phyloP scores from a whole-genome alignment of 2,797 vertebrate genomes.

The Tinamus major region DNA sequence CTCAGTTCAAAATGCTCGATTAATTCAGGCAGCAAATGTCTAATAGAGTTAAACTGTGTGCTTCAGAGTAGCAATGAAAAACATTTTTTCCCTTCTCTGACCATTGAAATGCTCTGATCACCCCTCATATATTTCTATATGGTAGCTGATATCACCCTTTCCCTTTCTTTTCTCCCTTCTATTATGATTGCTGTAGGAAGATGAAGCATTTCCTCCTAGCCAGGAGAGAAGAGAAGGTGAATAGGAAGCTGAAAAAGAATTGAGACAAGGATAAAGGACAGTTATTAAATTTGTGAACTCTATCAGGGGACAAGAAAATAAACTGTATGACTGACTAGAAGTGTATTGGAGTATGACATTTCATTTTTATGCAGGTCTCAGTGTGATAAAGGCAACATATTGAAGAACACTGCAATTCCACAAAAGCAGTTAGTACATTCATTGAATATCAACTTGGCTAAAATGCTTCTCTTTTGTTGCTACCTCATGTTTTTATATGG shows the following conservation, averaged over 20 bases:
- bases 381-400: constrained; percentile 75
- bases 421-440: constrained; percentile 72
- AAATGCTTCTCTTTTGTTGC: constrained; percentile 57
- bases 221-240: constrained; percentile 63
- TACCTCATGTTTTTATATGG: constrained; percentile 63
- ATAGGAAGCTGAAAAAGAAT: constrained; percentile 74
- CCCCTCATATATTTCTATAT: constrained; percentile 38
- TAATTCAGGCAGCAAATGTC: constrained; percentile 53
- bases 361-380: constrained; percentile 79
- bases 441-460: constrained; percentile 64
- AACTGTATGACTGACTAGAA: constrained; percentile 74
- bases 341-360: constrained; percentile 79
- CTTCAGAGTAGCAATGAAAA: constrained; percentile 24
- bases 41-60: constrained; percentile 6
- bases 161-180: constrained; percentile 63
- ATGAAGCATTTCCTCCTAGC: constrained; percentile 74
- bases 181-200: constrained; percentile 59
- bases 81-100: neutral
- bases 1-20: constrained; percentile 53
- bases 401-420: constrained; percentile 68
- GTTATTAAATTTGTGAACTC: constrained; percentile 83
- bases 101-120: constrained; percentile 59
- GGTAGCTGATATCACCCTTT: constrained; percentile 49
- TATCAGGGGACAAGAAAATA: constrained; percentile 80
- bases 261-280: constrained; percentile 77